A percentile compares a stretch with the other conserved stretches of the same genome.
Conservation (phyloP, 2,797 vertebrate genomes). For the Pipistrellus nathusii region DNA sequence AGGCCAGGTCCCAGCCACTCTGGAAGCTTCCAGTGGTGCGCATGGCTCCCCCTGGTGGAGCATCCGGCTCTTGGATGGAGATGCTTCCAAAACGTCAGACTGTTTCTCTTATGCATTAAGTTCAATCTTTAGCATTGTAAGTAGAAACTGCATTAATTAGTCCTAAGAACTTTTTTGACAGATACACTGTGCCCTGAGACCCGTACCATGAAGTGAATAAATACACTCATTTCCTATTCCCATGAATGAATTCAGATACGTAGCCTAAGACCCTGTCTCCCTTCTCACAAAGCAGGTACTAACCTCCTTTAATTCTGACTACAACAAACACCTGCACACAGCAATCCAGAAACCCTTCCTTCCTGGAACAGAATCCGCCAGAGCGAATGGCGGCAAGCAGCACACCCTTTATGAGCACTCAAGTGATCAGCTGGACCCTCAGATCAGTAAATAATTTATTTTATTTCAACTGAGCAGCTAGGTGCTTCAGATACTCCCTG, state of each 20-base stretch:
- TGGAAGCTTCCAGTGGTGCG: neutral
- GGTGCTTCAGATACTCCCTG: conserved; percentile 71
- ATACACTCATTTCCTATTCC: neutral
- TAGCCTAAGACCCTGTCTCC: neutral
- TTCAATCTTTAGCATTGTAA: conserved; percentile 4
- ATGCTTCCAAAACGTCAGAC: neutral
- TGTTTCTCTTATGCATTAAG: neutral
- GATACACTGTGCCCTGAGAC: neutral
- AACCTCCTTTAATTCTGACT: neutral
- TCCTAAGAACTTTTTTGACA: conserved; percentile 28
- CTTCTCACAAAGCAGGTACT: conserved; percentile 1
- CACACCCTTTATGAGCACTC: conserved; percentile 42
- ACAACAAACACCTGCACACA: neutral
- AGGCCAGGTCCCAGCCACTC: neutral
- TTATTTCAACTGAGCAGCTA: conserved; percentile 75
- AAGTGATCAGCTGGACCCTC: conserved; percentile 65
- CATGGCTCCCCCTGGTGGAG: conserved; percentile 57
- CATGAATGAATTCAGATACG: neutral
- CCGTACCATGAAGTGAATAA: neutral
- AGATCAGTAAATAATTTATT: conserved; percentile 80
- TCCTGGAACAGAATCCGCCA: neutral
- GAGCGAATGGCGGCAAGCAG: neutral
- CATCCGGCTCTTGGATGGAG: neutral
- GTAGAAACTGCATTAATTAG: conserved; percentile 16
- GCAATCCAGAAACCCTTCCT: conserved; percentile 32